These are phyloP conservation scores for Apodemia duryi DNA, from an alignment of 2,888 invertebrate genomes.

Conservation along the genomic window DNA sequence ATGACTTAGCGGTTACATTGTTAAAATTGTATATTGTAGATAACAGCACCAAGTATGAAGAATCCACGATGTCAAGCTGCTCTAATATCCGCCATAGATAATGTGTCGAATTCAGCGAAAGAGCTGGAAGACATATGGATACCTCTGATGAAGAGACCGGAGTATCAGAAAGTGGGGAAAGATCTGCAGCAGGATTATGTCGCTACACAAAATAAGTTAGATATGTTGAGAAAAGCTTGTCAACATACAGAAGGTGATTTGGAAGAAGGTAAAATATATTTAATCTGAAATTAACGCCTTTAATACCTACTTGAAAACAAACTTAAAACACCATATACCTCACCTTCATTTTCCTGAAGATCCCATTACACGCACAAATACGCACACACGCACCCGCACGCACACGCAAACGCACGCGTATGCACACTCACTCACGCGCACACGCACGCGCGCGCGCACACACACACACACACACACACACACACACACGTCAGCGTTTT, in stretches of 20 bases:
- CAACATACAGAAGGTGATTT: not conserved
- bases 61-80: slow-evolving; percentile 24
- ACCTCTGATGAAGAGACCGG: slow-evolving; percentile 22
- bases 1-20: too few species aligned
- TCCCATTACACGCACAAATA: too few species aligned
- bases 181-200: slow-evolving; percentile 1
- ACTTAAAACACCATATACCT: too few species aligned
- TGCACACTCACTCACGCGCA: too few species aligned
- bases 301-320: too few species aligned
- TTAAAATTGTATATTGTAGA: slow-evolving; percentile 11
- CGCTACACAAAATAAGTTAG: slow-evolving; percentile 1
- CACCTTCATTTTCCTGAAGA: too few species aligned
- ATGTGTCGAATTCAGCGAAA: slow-evolving; percentile 17
- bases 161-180: slow-evolving; percentile 16
- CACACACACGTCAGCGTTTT: too few species aligned
- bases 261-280: not conserved
- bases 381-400: too few species aligned
- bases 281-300: too few species aligned
- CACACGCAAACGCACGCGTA: too few species aligned
- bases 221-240: slow-evolving; percentile 10
- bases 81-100: slow-evolving; percentile 23
- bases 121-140: slow-evolving; percentile 22
- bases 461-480: too few species aligned
- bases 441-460: too few species aligned
- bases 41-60: slow-evolving; percentile 26